Percentiles rank a stretch among this genome's conserved stretches.
These are phyloP conservation scores for Sminthurides bifidus DNA, from an alignment of 1,140 invertebrate genomes.

Conservation along the genomic window DNA sequence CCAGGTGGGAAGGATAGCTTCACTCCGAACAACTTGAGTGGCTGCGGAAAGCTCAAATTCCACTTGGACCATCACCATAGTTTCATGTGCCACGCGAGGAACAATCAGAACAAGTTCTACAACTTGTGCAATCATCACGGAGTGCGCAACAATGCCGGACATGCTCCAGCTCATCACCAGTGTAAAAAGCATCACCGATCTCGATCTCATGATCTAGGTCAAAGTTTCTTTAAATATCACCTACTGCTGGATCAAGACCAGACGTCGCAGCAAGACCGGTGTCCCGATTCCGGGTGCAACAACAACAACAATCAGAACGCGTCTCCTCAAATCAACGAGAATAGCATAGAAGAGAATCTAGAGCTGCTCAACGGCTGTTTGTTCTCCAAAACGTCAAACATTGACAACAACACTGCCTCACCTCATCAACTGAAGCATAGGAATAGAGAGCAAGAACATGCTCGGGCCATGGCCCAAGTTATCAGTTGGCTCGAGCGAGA, in stretches of 20 bases:
- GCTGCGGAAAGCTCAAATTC: neutral
- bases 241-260: conserved; percentile 32
- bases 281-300: conserved; percentile 13
- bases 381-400: conserved; percentile 31
- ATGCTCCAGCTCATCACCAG: conserved; percentile 39
- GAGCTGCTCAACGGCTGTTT: conserved; percentile 17
- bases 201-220: conserved; percentile 41
- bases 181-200: conserved; percentile 37
- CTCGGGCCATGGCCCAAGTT: conserved; percentile 53
- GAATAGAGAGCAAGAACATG: conserved; percentile 53
- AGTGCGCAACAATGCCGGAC: conserved; percentile 46
- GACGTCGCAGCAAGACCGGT: conserved; percentile 37
- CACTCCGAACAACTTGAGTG: neutral
- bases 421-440: conserved; percentile 52
- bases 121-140: conserved; percentile 45
- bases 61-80: conserved; percentile 1
- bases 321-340: conserved; percentile 13
- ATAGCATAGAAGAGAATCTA: conserved; percentile 15
- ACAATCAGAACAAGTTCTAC: neutral
- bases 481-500: conserved; percentile 38
- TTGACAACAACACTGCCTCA: conserved; percentile 31
- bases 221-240: conserved; percentile 38
- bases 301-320: conserved; percentile 17
- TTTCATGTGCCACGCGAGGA: too few relatives aligned
- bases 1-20: conserved; percentile 5